Percentiles rank a stretch among this genome's conserved stretches.
Evolutionary conservation across 2,797 vertebrate genomes (phyloP).

Genomic region (Catharus ustulatus): DNA sequence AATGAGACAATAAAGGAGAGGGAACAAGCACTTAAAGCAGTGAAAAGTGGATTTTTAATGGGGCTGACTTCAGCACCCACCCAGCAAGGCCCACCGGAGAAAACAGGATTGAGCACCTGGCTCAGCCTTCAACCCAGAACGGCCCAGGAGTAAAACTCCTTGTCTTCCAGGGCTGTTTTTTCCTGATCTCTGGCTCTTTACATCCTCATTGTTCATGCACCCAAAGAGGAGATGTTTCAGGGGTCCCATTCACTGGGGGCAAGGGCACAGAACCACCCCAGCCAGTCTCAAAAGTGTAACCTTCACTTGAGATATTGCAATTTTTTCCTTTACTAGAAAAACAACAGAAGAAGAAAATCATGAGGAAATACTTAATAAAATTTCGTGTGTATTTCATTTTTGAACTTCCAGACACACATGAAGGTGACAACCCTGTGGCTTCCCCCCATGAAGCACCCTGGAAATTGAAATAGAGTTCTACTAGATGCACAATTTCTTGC

Average conservation of each 20-base stretch:
- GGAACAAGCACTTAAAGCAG: background rate
- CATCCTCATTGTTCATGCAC: background rate
- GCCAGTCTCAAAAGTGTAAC: fast-evolving
- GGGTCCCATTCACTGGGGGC: fast-evolving
- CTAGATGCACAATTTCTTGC: background rate
- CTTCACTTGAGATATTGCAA: background rate
- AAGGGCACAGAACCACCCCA: fast-evolving
- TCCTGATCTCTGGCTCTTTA: background rate
- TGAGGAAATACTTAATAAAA: background rate
- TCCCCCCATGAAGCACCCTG: background rate
- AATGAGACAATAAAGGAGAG: conserved; percentile 22
- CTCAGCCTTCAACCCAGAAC: background rate
- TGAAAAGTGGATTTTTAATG: background rate
- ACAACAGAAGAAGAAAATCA: background rate
- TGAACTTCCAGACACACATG: background rate
- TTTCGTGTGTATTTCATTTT: background rate
- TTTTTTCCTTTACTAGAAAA: background rate
- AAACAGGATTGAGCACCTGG: background rate
- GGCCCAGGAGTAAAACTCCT: background rate
- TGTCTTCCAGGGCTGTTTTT: background rate
- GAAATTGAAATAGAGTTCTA: background rate
- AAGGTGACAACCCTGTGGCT: background rate
- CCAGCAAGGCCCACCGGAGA: background rate
- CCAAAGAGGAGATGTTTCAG: background rate
- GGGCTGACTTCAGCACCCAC: background rate